These are phyloP conservation scores for Phrynosoma blainvillii DNA, from an alignment of 2,113 vertebrate genomes.

Conservation along the genomic window DNA sequence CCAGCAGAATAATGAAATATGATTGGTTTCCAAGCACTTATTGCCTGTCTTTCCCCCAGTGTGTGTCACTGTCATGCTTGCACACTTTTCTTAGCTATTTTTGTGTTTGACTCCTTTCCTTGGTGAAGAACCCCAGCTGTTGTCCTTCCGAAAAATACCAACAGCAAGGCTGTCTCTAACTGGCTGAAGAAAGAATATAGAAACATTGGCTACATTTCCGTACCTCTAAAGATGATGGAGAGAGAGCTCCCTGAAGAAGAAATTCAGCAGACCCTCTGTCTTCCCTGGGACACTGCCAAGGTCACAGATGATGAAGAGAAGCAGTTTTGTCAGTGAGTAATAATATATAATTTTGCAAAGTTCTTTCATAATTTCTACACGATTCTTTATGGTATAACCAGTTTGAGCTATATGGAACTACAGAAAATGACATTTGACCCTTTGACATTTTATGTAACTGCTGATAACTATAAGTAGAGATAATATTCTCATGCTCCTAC, in stretches of 20 bases:
- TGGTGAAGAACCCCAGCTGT: slow-evolving; percentile 35
- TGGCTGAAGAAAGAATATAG: slow-evolving; percentile 34
- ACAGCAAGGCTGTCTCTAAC: slow-evolving; percentile 34
- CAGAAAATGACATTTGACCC: neutral
- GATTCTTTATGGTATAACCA: accelerated
- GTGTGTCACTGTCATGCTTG: slow-evolving; percentile 12
- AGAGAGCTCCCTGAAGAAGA: slow-evolving; percentile 63
- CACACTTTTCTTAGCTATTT: slow-evolving; percentile 45
- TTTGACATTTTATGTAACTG: neutral
- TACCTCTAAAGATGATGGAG: slow-evolving; percentile 70
- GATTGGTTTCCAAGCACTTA: slow-evolving; percentile 78
- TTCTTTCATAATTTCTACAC: accelerated
- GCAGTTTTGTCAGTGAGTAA: slow-evolving; percentile 80
- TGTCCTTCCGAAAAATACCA: slow-evolving; percentile 59
- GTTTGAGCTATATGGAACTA: accelerated
- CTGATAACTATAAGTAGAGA: neutral
- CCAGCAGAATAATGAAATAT: slow-evolving; percentile 78
- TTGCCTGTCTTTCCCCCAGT: slow-evolving; percentile 70
- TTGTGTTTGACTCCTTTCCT: slow-evolving; percentile 50
- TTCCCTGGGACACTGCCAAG: slow-evolving; percentile 72
- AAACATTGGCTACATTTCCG: slow-evolving; percentile 17
- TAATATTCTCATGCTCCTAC: neutral
- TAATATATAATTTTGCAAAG: neutral
- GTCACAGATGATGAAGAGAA: slow-evolving; percentile 62
- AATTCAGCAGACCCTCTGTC: slow-evolving; percentile 62